These are phyloP conservation scores for Callocephalon fimbriatum DNA, from an alignment of 2,113 vertebrate genomes.

Conservation along the genomic window DNA sequence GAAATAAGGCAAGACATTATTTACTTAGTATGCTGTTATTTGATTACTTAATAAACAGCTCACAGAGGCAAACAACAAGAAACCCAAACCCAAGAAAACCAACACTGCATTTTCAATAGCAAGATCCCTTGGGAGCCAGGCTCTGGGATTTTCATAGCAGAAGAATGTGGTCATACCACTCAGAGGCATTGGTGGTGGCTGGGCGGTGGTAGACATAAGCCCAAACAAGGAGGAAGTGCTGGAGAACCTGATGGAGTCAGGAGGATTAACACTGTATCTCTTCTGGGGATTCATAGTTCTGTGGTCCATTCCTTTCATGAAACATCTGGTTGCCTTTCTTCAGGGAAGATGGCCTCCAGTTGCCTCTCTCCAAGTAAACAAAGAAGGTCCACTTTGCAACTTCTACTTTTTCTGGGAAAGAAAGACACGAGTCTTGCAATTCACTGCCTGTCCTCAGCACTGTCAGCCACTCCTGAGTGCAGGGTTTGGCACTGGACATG, in stretches of 20 bases:
- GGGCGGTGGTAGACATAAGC: background rate
- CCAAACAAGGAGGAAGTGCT: background rate
- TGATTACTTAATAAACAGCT: slow-evolving; percentile 42
- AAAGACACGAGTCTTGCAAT: background rate
- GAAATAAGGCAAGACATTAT: background rate
- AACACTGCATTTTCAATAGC: slow-evolving; percentile 40
- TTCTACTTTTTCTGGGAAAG: background rate
- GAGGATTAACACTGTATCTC: background rate
- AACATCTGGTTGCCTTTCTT: background rate
- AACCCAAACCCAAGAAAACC: background rate
- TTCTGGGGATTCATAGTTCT: background rate
- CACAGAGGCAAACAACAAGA: slow-evolving; percentile 41
- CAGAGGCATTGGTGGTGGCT: background rate
- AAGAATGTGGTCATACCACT: slow-evolving; percentile 38
- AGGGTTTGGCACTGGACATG: background rate
- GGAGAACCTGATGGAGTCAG: background rate
- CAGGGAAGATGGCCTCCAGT: background rate
- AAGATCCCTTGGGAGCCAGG: slow-evolving; percentile 25
- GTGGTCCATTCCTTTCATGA: background rate
- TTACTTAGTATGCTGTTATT: slow-evolving; percentile 15
- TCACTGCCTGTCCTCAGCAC: background rate
- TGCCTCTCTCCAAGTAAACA: background rate
- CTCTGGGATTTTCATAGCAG: slow-evolving; percentile 39
- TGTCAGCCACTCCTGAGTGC: background rate
- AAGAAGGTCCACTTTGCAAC: background rate